These are phyloP conservation scores for Mustelus asterias DNA, from an alignment of 2,113 vertebrate species.

Conservation along the genomic window DNA sequence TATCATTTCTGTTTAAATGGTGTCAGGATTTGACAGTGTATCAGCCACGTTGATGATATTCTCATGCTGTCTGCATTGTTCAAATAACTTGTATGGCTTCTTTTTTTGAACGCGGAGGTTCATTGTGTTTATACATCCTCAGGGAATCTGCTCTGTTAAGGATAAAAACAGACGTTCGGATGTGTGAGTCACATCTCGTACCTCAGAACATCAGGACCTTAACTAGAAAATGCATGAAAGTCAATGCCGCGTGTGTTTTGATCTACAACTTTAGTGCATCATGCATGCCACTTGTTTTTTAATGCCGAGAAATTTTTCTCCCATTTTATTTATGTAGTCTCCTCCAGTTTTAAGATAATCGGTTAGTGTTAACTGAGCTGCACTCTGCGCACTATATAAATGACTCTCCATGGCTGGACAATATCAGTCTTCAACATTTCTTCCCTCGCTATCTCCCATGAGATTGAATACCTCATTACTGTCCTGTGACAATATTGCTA, in stretches of 20 bases:
- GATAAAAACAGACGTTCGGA: neutral
- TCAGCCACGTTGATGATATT: neutral
- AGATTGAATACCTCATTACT: neutral
- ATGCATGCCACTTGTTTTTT: neutral
- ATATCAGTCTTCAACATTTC: neutral
- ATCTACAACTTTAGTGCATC: neutral
- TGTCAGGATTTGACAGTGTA: neutral
- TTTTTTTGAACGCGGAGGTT: neutral
- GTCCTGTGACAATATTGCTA: neutral
- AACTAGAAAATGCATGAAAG: neutral
- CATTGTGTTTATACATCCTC: slow-evolving; percentile 9
- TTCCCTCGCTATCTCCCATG: neutral
- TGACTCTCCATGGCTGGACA: neutral
- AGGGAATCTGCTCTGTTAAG: neutral
- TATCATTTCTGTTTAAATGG: neutral
- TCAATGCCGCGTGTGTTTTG: neutral
- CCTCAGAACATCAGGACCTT: neutral
- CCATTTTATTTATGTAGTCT: neutral
- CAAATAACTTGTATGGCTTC: neutral
- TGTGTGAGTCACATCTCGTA: neutral
- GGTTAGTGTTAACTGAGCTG: neutral
- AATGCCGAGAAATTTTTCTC: neutral
- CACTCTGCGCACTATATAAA: neutral
- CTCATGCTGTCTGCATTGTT: neutral
- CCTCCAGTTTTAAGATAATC: neutral